Conservation (phyloP, 2,113 vertebrate genomes). For the Malaclemys terrapin region DNA sequence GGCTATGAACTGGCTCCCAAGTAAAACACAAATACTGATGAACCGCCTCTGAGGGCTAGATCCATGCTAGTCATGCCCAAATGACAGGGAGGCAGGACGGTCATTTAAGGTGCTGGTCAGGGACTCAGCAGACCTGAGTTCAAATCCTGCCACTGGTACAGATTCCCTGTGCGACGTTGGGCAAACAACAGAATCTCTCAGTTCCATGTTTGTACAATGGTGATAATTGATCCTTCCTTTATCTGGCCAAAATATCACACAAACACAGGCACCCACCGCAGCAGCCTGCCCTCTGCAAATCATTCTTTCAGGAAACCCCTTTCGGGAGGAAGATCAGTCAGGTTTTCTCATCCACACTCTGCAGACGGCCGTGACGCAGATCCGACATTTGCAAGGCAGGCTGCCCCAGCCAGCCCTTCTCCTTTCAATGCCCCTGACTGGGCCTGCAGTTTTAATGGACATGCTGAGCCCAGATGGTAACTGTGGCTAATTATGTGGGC, state of each 20-base stretch:
- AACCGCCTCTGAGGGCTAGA: background rate
- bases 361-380: slow-evolving; percentile 52
- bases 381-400: background rate
- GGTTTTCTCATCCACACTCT: background rate
- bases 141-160: background rate
- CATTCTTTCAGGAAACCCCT: background rate
- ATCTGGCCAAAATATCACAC: background rate
- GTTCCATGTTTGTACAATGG: background rate
- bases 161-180: background rate
- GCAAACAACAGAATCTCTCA: background rate
- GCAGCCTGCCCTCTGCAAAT: slow-evolving; percentile 17
- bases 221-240: background rate
- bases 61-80: background rate
- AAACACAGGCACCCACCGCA: background rate
- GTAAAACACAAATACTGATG: background rate
- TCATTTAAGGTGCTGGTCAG: background rate
- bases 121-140: background rate
- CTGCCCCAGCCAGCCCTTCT: background rate
- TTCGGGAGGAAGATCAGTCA: background rate
- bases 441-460: slow-evolving; percentile 54
- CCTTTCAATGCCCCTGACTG: slow-evolving; percentile 37
- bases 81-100: background rate
- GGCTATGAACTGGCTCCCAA: background rate
- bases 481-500: slow-evolving; percentile 47
- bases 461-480: slow-evolving; percentile 72